A percentile compares a stretch with the other conserved stretches of the same genome.
phyloP scores from a whole-genome alignment of 1,140 invertebrate species.

The Eueides isabella region DNA sequence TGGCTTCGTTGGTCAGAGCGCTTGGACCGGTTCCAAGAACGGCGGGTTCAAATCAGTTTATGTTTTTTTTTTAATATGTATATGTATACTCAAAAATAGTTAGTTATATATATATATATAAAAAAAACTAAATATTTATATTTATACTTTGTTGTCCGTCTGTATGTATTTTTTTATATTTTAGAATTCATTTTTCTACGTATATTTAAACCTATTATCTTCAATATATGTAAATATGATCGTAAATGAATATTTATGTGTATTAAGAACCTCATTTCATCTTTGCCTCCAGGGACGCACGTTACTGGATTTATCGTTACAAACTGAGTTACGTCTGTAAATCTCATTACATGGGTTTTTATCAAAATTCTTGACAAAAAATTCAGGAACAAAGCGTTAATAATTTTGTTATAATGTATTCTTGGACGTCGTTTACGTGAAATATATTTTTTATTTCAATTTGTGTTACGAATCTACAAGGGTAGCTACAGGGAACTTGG shows the following conservation, averaged over 20 bases:
- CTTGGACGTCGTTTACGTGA: not conserved
- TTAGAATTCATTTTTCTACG: not conserved
- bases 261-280: not conserved
- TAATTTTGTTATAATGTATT: not conserved
- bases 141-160: too few species aligned
- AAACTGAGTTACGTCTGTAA: not conserved
- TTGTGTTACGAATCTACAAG: too few species aligned
- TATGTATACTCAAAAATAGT: too few species aligned
- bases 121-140: too few species aligned
- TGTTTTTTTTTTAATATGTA: too few species aligned
- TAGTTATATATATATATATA: too few species aligned
- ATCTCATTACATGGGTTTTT: constrained; percentile 19
- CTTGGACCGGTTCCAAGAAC: too few species aligned
- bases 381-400: constrained; percentile 12
- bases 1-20: too few species aligned
- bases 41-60: too few species aligned
- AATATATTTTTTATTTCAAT: not conserved
- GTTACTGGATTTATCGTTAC: not conserved
- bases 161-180: too few species aligned
- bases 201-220: not conserved
- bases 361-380: constrained; percentile 11
- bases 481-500: too few species aligned
- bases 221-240: not conserved
- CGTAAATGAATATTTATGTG: not conserved
- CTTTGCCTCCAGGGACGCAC: not conserved